Base-by-base conservation (phyloP, 2,797 vertebrate species). In the Pangasius krempfi region DNA sequence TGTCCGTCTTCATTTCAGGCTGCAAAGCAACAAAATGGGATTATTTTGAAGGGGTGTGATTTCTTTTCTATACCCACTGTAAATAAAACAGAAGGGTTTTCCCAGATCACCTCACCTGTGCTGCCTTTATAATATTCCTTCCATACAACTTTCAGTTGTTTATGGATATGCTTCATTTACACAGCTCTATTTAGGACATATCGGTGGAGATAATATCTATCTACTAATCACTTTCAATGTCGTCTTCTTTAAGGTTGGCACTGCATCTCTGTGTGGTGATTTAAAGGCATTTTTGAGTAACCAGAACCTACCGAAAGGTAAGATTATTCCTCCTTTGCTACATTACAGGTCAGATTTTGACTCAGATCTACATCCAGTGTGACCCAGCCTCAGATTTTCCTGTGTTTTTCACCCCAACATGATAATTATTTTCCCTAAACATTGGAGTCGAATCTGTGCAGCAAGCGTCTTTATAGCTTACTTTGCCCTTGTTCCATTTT, bases 271-370 rank as follows among this genome's bases (percentile, higher is more conserved):
- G 93, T 96, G 94, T 94, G 94, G 95, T 93, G 96, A 97, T 92
- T 92, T 96, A 92, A 96, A 95, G 93, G 96, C 95, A 93, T 97
- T 96, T 94, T 93, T 95, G 92, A 95, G 95, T 94, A 94, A 95
- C 94, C 95, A 96, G 91, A 96, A 94, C 92, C 95, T 96, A 89
- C 93, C 95, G 86, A 97, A 96, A 96, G 96, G 96, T 97, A 96
- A 96, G 94, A 78, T 16, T 37, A 3, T 40, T n/a, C 30, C 40
- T 84, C 44, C 9, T 50, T 66, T 47, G 14, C 81, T 4, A 50
- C 8, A 50, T 84, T 52, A 52, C 27, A 68, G 3, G 37, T 44
- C 33, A 66, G 22, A 50, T 82, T 50, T n/a, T 22, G 10, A n/a
- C 25, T 83, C 2, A n/a, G 20, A 62, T 60, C 79, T 60, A 14